These are phyloP conservation scores for Drosophila histrio DNA, from an alignment of 2,888 invertebrate genomes.

Conservation along the genomic window DNA sequence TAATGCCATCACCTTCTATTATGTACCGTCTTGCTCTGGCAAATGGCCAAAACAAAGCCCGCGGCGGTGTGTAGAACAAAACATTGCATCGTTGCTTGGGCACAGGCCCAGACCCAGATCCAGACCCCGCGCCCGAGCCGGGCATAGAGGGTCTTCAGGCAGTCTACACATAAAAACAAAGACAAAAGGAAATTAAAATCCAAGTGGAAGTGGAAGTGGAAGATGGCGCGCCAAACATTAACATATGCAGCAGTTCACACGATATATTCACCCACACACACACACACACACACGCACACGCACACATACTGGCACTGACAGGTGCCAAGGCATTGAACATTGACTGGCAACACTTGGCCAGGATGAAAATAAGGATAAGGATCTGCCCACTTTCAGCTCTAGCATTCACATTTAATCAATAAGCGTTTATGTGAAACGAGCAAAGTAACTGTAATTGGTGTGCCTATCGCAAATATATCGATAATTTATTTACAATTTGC, in stretches of 20 bases:
- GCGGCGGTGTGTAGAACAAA: slow-evolving; percentile 33
- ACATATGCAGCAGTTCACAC: slow-evolving; percentile 77
- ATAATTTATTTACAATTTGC: slow-evolving; percentile 71
- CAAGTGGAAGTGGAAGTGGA: slow-evolving; percentile 46
- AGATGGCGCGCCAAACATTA: slow-evolving; percentile 73
- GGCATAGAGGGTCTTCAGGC: slow-evolving; percentile 26
- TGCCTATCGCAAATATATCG: slow-evolving; percentile 67
- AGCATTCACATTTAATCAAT: slow-evolving; percentile 41
- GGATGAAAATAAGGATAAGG: slow-evolving; percentile 19
- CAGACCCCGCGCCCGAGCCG: not conserved
- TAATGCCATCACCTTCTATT: slow-evolving; percentile 48
- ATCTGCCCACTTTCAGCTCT: slow-evolving; percentile 23
- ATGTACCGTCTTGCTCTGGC: slow-evolving; percentile 31
- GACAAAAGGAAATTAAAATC: slow-evolving; percentile 60
- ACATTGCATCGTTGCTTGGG: slow-evolving; percentile 19
- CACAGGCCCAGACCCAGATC: slow-evolving; percentile 10
- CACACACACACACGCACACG: slow-evolving; percentile 21
- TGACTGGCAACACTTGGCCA: slow-evolving; percentile 55
- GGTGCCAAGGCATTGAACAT: slow-evolving; percentile 74
- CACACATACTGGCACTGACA: slow-evolving; percentile 49
- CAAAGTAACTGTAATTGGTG: slow-evolving; percentile 50
- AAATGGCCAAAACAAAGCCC: slow-evolving; percentile 15
- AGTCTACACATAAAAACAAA: slow-evolving; percentile 16
- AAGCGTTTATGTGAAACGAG: slow-evolving; percentile 47
- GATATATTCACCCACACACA: slow-evolving; percentile 64